Conservation (phyloP, 2,888 invertebrate species). For the Heteromurus nitidus region DNA sequence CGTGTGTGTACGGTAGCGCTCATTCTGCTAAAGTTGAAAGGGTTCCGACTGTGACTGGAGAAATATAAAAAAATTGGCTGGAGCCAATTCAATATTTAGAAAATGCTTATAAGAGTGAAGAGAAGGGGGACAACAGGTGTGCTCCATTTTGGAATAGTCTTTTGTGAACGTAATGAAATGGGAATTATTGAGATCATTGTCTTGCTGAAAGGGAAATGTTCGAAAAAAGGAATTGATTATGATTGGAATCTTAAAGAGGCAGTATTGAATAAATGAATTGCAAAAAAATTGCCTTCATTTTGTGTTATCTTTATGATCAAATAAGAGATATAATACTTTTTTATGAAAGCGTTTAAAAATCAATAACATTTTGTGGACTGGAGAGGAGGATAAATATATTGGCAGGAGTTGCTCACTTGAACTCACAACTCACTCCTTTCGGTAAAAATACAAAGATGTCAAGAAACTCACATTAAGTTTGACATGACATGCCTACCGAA, state of each 20-base stretch:
- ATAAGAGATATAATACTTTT: not conserved
- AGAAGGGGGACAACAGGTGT: constrained; percentile 49
- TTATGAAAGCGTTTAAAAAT: not conserved
- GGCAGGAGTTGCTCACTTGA: too few relatives aligned
- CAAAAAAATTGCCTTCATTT: not conserved
- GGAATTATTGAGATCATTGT: too few relatives aligned
- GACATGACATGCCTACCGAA: not conserved
- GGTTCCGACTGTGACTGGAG: not conserved
- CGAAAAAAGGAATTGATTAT: constrained; percentile 8
- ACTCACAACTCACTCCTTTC: not conserved
- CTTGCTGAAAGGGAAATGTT: not conserved
- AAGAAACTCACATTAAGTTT: not conserved
- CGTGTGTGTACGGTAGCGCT: too few relatives aligned
- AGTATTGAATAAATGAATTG: not conserved
- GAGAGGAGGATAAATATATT: too few relatives aligned
- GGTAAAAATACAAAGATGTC: constrained; percentile 3
- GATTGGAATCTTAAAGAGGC: not conserved
- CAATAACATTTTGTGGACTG: not conserved
- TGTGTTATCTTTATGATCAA: not conserved
- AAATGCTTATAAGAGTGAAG: too few relatives aligned
- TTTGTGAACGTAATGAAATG: too few relatives aligned
- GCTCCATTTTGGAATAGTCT: too few relatives aligned
- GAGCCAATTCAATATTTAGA: constrained; percentile 2
- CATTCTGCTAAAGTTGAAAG: not conserved
- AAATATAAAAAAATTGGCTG: not conserved